Base-by-base conservation (phyloP, 2,113 vertebrate species). In the Elgaria multicarinata region DNA sequence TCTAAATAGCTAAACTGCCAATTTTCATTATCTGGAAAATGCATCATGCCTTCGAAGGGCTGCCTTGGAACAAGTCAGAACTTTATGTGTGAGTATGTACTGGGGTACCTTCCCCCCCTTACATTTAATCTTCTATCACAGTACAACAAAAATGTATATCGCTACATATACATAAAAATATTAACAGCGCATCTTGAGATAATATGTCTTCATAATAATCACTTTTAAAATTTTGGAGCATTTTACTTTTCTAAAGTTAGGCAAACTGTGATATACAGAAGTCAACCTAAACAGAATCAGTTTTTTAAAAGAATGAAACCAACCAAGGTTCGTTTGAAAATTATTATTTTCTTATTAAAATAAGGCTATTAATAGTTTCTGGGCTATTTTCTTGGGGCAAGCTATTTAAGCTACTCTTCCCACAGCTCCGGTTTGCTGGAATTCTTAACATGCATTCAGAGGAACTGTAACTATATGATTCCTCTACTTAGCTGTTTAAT, bases 371-470 rank as follows among this genome's bases (percentile, higher is more conserved):
- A 92, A 93, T 90, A 94, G 88, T 42, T 92, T 94, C 88, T 77
- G 87, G 92, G 74, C 24, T 0, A 89, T 91, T 93, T 92, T 85
- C 33, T 91, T 36, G 86, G 20, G 86, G 87, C 88, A 90, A 46
- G 79, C 62, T 92, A 95, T 94, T 95, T 94, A 94, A 94, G 93
- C 87, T 93, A 92, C 69, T 80, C 53, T 75, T 94, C 94, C 92
- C 93, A 22, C 90, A 92, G 55, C 85, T 92, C 66, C 81, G 36
- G 53, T 46, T 89, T 89, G 22, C 1, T 62, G n/a, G 76, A 86
- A 93, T 95, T 94, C 72, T 95, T n/a, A 12, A 93, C 94, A 87
- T 85, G 89, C 76, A 0, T 0, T 86, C 89, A 89, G 93, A 91
- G 86, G 58, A 94, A 91, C 74, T 86, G 44, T 58, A 89, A 86